These are phyloP conservation scores for Caprella mutica DNA, from an alignment of 2,888 invertebrate genomes.

Conservation along the genomic window DNA sequence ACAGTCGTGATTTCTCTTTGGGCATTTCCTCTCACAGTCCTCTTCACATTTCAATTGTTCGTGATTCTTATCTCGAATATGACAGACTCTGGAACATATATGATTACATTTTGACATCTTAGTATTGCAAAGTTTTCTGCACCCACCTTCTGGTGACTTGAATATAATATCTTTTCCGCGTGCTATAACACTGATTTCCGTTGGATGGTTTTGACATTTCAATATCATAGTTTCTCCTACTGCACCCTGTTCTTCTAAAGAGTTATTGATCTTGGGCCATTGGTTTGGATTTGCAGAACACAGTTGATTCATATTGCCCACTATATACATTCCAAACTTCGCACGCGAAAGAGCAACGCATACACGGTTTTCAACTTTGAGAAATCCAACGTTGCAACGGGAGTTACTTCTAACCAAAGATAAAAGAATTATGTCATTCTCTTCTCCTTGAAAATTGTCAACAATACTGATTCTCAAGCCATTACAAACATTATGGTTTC, in stretches of 20 bases:
- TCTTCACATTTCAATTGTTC: slow-evolving; percentile 40
- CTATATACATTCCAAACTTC: slow-evolving; percentile 56
- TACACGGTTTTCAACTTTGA: slow-evolving; percentile 56
- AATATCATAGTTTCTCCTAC: slow-evolving; percentile 12
- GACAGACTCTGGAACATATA: slow-evolving; percentile 14
- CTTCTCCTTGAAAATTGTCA: slow-evolving; percentile 72
- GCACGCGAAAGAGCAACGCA: slow-evolving; percentile 69
- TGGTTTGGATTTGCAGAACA: neutral
- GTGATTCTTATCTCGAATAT: slow-evolving; percentile 16
- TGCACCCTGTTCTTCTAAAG: neutral
- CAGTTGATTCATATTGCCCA: slow-evolving; percentile 49
- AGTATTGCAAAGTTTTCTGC: slow-evolving; percentile 5
- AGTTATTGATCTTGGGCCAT: slow-evolving; percentile 15
- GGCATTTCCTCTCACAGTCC: slow-evolving; percentile 37
- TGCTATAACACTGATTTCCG: slow-evolving; percentile 1
- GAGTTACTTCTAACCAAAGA: slow-evolving; percentile 65
- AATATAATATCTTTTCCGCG: slow-evolving; percentile 9
- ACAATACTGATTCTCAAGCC: slow-evolving; percentile 40
- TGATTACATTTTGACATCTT: slow-evolving; percentile 16
- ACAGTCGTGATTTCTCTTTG: slow-evolving; percentile 32
- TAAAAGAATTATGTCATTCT: slow-evolving; percentile 62
- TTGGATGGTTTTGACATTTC: slow-evolving; percentile 19
- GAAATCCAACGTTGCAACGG: slow-evolving; percentile 56
- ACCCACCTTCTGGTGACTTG: slow-evolving; percentile 19
- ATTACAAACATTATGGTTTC: too few species aligned